Evolutionary conservation across 2,113 vertebrate species (phyloP).

Genomic region (Vidua macroura): DNA sequence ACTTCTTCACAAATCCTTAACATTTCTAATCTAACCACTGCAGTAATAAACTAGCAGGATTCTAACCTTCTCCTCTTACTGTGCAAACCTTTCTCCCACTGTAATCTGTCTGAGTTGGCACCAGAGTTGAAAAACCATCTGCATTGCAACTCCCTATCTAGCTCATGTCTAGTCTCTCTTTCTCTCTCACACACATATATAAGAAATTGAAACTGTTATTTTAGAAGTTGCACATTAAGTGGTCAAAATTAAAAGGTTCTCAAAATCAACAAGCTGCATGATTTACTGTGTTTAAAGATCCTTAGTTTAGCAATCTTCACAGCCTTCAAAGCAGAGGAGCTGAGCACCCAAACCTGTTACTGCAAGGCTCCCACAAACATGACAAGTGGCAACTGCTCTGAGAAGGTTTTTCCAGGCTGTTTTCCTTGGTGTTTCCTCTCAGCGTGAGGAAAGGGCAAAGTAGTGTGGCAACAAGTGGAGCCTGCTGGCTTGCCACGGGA

Average conservation of each 20-base stretch:
- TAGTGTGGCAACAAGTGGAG: background rate
- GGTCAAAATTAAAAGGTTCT: constrained; percentile 37
- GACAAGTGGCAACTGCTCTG: constrained; percentile 8
- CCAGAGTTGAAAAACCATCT: constrained; percentile 32
- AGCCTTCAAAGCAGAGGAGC: background rate
- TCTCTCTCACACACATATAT: background rate
- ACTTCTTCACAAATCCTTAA: constrained; percentile 54
- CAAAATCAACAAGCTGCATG: background rate
- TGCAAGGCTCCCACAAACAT: background rate
- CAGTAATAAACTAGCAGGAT: constrained; percentile 52
- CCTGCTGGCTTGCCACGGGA: background rate
- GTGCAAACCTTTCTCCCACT: constrained; percentile 21
- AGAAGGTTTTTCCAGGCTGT: constrained; percentile 17
- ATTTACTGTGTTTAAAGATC: constrained; percentile 10
- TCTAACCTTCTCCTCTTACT: constrained; percentile 55
- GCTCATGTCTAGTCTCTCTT: background rate
- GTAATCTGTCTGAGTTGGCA: constrained; percentile 30
- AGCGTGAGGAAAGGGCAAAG: background rate
- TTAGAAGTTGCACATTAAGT: constrained; percentile 22
- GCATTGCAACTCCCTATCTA: constrained; percentile 30
- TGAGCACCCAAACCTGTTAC: constrained; percentile 16
- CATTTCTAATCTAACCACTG: constrained; percentile 47
- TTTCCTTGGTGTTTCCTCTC: constrained; percentile 35
- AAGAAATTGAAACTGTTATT: constrained; percentile 24
- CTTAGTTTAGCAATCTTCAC: background rate